A percentile compares a stretch with the other conserved stretches of the same genome.
Evolutionary conservation across 2,797 vertebrate species (phyloP).

Genomic region (Sternarchorhynchus goeldii): DNA sequence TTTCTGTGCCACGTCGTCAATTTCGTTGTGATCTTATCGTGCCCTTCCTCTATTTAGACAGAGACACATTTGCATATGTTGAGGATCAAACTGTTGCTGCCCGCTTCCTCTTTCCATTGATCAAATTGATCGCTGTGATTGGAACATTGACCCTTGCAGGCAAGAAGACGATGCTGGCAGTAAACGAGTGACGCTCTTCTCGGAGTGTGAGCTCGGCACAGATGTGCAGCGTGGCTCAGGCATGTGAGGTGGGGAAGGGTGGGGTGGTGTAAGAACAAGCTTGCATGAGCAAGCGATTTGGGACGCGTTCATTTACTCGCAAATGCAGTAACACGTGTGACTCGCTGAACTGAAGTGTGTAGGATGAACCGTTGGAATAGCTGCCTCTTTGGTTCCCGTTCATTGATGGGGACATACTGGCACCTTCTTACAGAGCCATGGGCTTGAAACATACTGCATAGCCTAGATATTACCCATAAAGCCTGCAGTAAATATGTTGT

Average conservation of each 20-base stretch:
- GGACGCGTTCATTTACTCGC: slow-evolving; percentile 34
- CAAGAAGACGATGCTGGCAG: background rate
- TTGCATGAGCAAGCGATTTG: slow-evolving; percentile 23
- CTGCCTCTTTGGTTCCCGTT: slow-evolving; percentile 20
- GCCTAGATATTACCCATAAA: slow-evolving; percentile 66
- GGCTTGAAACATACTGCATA: slow-evolving; percentile 53
- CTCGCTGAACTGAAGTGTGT: background rate
- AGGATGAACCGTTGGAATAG: slow-evolving; percentile 20
- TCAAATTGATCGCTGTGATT: slow-evolving; percentile 5
- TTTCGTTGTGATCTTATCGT: background rate
- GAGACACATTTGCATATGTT: background rate
- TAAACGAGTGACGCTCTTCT: slow-evolving; percentile 1
- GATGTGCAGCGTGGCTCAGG: slow-evolving; percentile 2
- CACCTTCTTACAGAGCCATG: slow-evolving; percentile 38
- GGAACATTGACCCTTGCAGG: background rate
- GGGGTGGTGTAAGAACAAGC: background rate
- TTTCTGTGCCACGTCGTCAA: background rate
- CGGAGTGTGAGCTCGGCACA: background rate
- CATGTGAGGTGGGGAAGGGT: too few species aligned
- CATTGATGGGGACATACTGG: background rate
- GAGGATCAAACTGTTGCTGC: too few species aligned
- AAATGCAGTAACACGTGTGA: slow-evolving; percentile 42
- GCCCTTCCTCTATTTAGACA: background rate
- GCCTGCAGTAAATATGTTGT: slow-evolving; percentile 68
- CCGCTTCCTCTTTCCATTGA: background rate